These are phyloP conservation scores for Notolabrus celidotus DNA, from an alignment of 2,797 vertebrate species.

Conservation along the genomic window DNA sequence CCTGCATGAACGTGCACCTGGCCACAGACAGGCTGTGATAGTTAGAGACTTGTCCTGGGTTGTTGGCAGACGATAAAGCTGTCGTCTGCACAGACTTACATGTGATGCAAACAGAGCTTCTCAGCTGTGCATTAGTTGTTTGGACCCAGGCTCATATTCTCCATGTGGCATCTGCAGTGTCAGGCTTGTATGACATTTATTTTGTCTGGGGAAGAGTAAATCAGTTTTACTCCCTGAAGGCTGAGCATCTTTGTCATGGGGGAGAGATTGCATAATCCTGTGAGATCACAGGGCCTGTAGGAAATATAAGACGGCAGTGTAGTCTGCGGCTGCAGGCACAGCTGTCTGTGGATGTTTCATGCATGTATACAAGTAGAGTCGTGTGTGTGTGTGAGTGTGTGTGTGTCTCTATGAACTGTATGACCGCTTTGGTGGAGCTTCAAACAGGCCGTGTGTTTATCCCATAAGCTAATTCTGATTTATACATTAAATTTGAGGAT, in stretches of 20 bases:
- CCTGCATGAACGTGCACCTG: conserved; percentile 54
- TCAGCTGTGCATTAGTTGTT: conserved; percentile 50
- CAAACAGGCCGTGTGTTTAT: conserved; percentile 28
- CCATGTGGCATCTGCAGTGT: conserved; percentile 59
- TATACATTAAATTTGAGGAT: conserved; percentile 49
- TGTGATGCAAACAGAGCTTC: conserved; percentile 35
- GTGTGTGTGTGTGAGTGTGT: conserved; percentile 3
- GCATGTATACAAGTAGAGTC: conserved; percentile 53
- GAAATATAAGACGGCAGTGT: conserved; percentile 75
- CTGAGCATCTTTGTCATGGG: conserved; percentile 75
- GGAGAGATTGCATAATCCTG: conserved; percentile 79
- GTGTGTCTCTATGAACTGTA: conserved; percentile 27
- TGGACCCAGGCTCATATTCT: conserved; percentile 51
- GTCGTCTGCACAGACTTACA: conserved; percentile 27
- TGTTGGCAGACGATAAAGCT: conserved; percentile 34
- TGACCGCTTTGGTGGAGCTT: conserved; percentile 37
- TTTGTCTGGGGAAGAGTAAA: conserved; percentile 72
- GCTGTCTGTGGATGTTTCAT: conserved; percentile 69
- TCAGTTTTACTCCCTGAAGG: conserved; percentile 66
- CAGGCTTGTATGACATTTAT: conserved; percentile 69
- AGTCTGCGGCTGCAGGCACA: conserved; percentile 69
- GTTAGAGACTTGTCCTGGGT: conserved; percentile 40
- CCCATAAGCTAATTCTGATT: conserved; percentile 35
- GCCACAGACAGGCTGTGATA: conserved; percentile 36
- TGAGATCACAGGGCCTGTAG: conserved; percentile 79